Base-by-base conservation (phyloP, 64 coral and sea anemone species). In the Stichodactyla mertensii region DNA sequence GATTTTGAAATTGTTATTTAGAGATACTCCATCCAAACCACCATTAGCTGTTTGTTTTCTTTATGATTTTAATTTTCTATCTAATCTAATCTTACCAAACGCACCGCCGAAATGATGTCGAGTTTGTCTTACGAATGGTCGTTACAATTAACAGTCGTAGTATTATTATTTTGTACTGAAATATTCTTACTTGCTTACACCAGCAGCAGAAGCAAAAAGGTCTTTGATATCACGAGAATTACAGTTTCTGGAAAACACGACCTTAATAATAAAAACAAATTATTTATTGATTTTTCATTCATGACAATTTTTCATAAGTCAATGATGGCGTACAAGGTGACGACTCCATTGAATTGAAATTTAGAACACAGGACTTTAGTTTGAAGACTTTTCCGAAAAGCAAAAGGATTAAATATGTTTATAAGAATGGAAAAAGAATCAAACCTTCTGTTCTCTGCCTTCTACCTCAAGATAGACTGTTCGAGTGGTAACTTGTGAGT, bases 201-300 rank as follows among this genome's bases (percentile, higher is more conserved):
- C 86, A 80, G 77, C 86, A 4, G 86, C 74, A 4, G 86, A 88
- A 56, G 86, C 86, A 18, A 88, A 78, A 11, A 88, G 77, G 7
- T 88, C 86, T n/a, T 88, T 88, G 28, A 88, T 88, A 78, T 88
- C 86, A n/a, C 86, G 86, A 79, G 86, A 88, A 61, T 58, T 88
- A 56, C 86, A 60, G 28, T 88, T 26, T 77, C 79, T 88, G 36
- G 86, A 88, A 36, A 88, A 88, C 2, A 88, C 86, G 18, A 88
- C 86, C 86, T 88, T 59, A 10, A 51, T n/a, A 66, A 6, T 23
- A n/a, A 66, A 1, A 66, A 66, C 9, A 20, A 7, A 6, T 22
- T n/a, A 45, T 45, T 45, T 45, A 45, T 45, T 45, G 36, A 45
- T 45, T 45, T 45, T 45, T 45, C 36, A 45, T 45, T 45, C 36